These are phyloP conservation scores for Aspidiotus rigidus DNA, from an alignment of 2,888 invertebrate genomes.

Conservation along the genomic window DNA sequence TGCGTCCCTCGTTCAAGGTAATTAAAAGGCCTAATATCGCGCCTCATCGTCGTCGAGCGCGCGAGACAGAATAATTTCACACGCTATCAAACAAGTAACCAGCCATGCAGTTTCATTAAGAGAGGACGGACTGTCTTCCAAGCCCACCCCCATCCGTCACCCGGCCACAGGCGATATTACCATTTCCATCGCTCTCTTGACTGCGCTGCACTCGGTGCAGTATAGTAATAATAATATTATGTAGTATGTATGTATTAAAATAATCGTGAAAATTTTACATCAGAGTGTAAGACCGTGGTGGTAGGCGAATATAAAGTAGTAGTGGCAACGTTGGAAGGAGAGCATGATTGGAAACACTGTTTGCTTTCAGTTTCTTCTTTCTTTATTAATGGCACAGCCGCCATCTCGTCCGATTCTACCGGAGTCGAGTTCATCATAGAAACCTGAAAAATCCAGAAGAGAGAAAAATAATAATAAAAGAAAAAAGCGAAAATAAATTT, in stretches of 20 bases:
- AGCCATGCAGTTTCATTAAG: not conserved
- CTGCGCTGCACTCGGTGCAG: slow-evolving; percentile 4
- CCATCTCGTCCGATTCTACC: slow-evolving; percentile 45
- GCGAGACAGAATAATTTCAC: too few relatives aligned
- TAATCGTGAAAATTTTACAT: slow-evolving; percentile 37
- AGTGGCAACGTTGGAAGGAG: slow-evolving; percentile 48
- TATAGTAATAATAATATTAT: not conserved
- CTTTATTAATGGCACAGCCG: slow-evolving; percentile 45
- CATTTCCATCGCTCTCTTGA: not conserved
- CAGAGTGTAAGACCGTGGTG: slow-evolving; percentile 47
- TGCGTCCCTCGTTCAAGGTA: too few relatives aligned
- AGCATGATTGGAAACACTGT: slow-evolving; percentile 41
- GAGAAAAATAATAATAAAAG: too few relatives aligned
- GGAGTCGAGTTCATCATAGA: slow-evolving; percentile 49
- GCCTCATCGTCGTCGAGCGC: too few relatives aligned
- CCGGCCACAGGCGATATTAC: not conserved
- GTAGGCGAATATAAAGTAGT: slow-evolving; percentile 51
- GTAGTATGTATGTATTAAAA: too few relatives aligned
- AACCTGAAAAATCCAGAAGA: slow-evolving; percentile 4
- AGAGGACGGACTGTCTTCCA: not conserved
- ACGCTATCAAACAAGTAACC: not conserved
- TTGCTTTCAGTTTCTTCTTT: slow-evolving; percentile 49
- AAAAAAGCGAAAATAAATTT: not conserved
- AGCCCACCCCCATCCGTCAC: not conserved
- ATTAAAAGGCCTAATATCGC: too few relatives aligned